Evolutionary conservation across 1,140 invertebrate species (phyloP), one percentile per base, ranked within the genome.

Genomic region (Brachionus paranguensis): DNA sequence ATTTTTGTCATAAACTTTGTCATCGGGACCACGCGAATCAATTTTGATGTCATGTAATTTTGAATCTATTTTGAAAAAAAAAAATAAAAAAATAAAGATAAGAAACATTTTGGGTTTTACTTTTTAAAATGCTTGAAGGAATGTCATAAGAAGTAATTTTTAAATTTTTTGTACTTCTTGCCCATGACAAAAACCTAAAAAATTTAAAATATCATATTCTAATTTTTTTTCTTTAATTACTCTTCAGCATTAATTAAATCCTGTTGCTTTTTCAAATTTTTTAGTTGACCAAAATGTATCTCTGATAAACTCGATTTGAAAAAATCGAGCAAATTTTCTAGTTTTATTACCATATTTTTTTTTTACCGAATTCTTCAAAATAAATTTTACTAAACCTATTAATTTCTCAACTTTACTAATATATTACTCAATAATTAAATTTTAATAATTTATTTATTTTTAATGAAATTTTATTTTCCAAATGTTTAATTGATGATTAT

Each of bases 1-100:
- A 79, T 88, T 86, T 68, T 85, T 85, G 76, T 89, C 88, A 86
- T 88, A 89, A 6, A 89, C 85, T n/a, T 50, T 78, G 86, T 89
- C 88, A 86, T 89, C 88, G 50, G 88, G 87, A 68, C 87, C 87
- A 68, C 85, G 47, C 70, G 85, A 72, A 70, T 86, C 86, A 0
- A 89, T 87, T 85, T 87, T 87, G 7, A 87, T 86, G 86, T 89
- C 88, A 84, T 86, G 84, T 29, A 89, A 78, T 72, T 85, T 83
- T 8, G 87, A 88, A 37, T 85, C 70, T 74, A n/a, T n/a, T n/a
- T 17, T 43, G 1, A 10, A 17, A n/a, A 17, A 17, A 20, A 43
- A 41, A 20, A 17, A 17, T 45, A 24, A 33, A 37, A 68, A 68
- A 33, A 14, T 33, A n/a, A n/a, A 14, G 6, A 68, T 74, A 17